Base-by-base conservation (phyloP, 2,113 vertebrate genomes). In the Nothocercus nigrocapillus region DNA sequence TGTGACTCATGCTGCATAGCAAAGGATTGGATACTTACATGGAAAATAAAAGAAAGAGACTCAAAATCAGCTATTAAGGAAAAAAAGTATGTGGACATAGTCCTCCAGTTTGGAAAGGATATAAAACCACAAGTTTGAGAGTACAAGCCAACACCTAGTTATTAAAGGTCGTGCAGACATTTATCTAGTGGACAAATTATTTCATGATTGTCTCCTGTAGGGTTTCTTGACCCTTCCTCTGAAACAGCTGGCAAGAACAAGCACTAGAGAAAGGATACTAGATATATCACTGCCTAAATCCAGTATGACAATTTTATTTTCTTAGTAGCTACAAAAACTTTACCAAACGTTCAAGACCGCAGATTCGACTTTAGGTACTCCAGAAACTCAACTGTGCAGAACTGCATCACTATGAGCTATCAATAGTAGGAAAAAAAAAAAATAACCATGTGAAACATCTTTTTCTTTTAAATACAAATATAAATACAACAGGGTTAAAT, bases 11-110 rank as follows among this genome's bases (percentile, higher is more conserved):
- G 44, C 45, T 82, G 90, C 73, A 75, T 11, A 78, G 94, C 76
- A 91, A 76, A 90, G 47, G 53, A 78, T 38, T 76, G 76, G 82
- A 94, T 61, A 34, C 34, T 86, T 78, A 6, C 4, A 59, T 66
- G 88, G 85, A 96, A 97, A 95, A 95, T 62, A 38, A 75, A 77
- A 94, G 78, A 49, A 88, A 92, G 74, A 79, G 74, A 79, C 38
- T 75, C 53, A 73, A 91, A 73, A 7, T 7, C 56, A 59, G 54
- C 54, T 82, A 94, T 80, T 80, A 58, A 78, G 47, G 30, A 24
- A 49, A 72, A 15, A 70, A 63, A 66, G 14, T 67, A 82, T 17
- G 12, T 3, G 1, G 38, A 76, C 21, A 70, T 9, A 56, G n/a
- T 79, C 81, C 82, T 64, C 64, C 82, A 94, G 76, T 45, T 69